Conservation (phyloP, 1,140 invertebrate species). For the Anastrepha ludens region DNA sequence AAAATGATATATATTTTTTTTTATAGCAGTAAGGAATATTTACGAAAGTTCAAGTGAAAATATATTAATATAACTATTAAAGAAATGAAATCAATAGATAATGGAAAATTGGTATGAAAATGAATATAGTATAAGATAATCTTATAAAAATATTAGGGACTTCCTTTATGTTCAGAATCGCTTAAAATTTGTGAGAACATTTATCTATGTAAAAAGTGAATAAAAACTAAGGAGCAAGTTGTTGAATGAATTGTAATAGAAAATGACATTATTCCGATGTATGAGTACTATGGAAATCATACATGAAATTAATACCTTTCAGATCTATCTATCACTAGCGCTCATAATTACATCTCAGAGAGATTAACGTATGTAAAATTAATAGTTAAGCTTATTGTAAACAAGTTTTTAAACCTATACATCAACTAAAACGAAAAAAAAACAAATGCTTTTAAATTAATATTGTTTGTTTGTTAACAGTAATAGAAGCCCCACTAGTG, state of each 20-base stretch:
- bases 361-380: constrained; percentile 30
- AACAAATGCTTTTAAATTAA: too few species aligned
- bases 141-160: not conserved
- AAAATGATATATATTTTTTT: not conserved
- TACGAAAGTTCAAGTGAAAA: not conserved
- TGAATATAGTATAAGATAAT: constrained; percentile 2
- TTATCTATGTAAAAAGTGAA: not conserved
- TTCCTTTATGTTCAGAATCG: not conserved
- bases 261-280: not conserved
- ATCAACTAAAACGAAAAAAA: not conserved
- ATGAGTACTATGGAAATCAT: not conserved
- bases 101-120: not conserved
- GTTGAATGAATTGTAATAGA: not conserved
- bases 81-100: not conserved
- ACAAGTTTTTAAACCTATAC: constrained; percentile 31
- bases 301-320: not conserved
- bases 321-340: not conserved
- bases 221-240: not conserved
- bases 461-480: too few species aligned
- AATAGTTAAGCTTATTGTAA: constrained; percentile 26
- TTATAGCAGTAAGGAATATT: not conserved
- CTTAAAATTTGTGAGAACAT: not conserved
- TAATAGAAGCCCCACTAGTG: too few species aligned
- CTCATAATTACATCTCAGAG: not conserved
- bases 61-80: not conserved